Evolutionary conservation across 2,113 vertebrate species (phyloP).

Genomic region (Elaphurus davidianus): DNA sequence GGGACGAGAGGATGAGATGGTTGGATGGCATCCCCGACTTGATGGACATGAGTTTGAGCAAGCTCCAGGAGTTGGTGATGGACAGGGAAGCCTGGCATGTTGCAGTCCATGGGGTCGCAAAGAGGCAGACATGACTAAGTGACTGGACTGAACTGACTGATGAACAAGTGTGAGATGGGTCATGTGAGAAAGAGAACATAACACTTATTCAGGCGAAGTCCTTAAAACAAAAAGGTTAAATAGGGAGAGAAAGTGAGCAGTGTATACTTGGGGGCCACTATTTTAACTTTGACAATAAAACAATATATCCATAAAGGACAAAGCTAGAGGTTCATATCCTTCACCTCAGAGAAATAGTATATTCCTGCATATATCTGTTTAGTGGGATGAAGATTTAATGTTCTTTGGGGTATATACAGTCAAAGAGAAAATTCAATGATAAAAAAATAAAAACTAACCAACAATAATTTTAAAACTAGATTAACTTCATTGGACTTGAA

Average conservation of each 20-base stretch:
- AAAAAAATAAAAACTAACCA: slow-evolving; percentile 62
- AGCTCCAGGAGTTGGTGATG: not conserved
- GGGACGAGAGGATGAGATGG: not conserved
- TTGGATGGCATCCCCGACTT: not conserved
- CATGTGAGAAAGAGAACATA: not conserved
- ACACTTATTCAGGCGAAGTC: not conserved
- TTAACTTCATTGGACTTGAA: slow-evolving; percentile 20
- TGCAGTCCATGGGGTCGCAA: not conserved
- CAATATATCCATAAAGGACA: not conserved
- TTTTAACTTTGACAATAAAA: not conserved
- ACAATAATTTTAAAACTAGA: slow-evolving; percentile 51
- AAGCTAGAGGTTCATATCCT: not conserved
- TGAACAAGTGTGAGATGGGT: not conserved
- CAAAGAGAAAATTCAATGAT: slow-evolving; percentile 41
- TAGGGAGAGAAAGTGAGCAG: not conserved
- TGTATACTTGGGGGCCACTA: too few relatives aligned
- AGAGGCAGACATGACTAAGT: not conserved
- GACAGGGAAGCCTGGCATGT: not conserved
- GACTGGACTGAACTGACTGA: not conserved
- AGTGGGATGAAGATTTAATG: not conserved
- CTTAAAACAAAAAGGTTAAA: not conserved
- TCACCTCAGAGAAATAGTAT: not conserved
- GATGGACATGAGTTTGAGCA: not conserved
- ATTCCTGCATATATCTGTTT: not conserved
- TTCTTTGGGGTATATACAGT: not conserved